phyloP scores from a whole-genome alignment of 2,113 vertebrate species.

The Rhabdomys dilectus region DNA sequence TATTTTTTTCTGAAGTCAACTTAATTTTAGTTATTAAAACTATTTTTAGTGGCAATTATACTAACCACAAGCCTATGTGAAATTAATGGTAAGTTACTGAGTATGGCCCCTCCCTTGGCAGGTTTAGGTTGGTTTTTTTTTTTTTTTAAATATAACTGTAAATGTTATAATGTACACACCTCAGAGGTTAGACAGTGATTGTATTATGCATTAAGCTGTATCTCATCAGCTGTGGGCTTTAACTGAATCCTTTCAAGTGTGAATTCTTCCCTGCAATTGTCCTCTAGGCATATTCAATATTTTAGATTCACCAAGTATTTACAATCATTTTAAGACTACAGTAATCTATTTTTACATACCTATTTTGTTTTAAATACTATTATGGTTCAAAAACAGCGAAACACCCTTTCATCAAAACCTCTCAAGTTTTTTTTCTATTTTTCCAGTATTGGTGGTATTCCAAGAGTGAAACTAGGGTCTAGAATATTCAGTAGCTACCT shows the following conservation, averaged over 20 bases:
- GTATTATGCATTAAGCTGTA: too few relatives aligned
- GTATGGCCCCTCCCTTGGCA: too few relatives aligned
- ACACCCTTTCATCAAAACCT: background rate
- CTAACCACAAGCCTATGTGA: background rate
- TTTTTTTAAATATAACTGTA: background rate
- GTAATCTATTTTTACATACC: too few relatives aligned
- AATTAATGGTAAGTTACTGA: background rate
- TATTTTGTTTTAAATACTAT: too few relatives aligned
- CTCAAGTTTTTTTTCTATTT: background rate
- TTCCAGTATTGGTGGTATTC: background rate
- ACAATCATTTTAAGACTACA: too few relatives aligned
- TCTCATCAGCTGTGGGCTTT: too few relatives aligned
- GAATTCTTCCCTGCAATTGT: too few relatives aligned
- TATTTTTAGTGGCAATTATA: background rate
- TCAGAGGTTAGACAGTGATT: too few relatives aligned
- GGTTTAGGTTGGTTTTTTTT: background rate
- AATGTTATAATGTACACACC: too few relatives aligned
- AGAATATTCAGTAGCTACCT: background rate
- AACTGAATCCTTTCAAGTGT: too few relatives aligned
- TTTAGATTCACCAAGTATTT: too few relatives aligned
- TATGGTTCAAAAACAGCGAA: background rate
- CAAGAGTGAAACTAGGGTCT: background rate
- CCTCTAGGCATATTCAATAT: too few relatives aligned
- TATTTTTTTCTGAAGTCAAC: background rate
- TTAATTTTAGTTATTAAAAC: background rate